Percentiles rank a stretch among this genome's conserved stretches.
These are phyloP conservation scores for Motacilla tschutschensis DNA, from an alignment of 2,113 vertebrate species.

Conservation along the genomic window DNA sequence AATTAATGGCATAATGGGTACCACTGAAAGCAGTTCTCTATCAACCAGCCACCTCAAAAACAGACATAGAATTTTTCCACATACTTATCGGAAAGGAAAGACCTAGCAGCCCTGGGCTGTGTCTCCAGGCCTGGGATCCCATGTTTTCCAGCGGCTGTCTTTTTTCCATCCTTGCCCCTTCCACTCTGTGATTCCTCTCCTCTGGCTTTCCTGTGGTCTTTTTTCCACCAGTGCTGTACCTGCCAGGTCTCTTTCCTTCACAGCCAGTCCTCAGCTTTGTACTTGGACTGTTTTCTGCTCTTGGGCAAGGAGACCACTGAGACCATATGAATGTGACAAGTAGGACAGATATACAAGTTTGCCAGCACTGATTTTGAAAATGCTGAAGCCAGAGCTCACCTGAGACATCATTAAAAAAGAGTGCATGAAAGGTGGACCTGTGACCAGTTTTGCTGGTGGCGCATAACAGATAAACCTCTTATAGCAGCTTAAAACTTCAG, in stretches of 20 bases:
- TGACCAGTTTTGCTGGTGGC: neutral
- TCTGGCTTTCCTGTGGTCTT: neutral
- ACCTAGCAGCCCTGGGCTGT: neutral
- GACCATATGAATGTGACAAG: neutral
- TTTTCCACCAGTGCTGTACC: neutral
- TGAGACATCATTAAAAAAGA: neutral
- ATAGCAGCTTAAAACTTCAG: neutral
- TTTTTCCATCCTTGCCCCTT: neutral
- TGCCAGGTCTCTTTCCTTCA: neutral
- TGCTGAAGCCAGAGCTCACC: neutral
- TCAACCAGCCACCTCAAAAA: neutral
- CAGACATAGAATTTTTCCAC: neutral
- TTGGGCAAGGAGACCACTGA: rapidly evolving
- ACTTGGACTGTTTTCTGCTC: rapidly evolving
- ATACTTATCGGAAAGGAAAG: neutral
- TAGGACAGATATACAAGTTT: neutral
- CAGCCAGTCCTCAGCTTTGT: neutral
- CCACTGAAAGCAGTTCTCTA: neutral
- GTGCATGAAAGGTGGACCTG: neutral
- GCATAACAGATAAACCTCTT: neutral
- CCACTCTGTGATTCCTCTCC: neutral
- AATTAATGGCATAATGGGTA: neutral
- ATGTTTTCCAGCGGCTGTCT: neutral
- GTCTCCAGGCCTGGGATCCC: neutral
- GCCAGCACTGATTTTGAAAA: neutral